These are phyloP conservation scores for Physocephala rufipes DNA, from an alignment of 2,888 invertebrate genomes.

Conservation along the genomic window DNA sequence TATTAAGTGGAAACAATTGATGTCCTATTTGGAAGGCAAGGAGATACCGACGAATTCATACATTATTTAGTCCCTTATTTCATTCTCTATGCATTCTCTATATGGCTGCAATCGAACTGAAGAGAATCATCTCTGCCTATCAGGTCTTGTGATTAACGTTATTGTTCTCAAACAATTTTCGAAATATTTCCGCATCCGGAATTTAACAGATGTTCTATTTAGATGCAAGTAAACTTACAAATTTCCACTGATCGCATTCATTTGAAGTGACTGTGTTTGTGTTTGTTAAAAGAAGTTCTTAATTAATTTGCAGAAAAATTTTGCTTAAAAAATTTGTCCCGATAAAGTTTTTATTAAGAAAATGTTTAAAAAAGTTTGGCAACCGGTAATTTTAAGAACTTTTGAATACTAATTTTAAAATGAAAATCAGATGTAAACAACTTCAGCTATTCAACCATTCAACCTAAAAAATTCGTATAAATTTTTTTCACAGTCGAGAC, in stretches of 20 bases:
- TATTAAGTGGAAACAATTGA: background rate
- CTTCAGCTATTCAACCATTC: too few species aligned
- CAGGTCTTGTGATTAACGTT: background rate
- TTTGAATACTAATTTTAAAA: background rate
- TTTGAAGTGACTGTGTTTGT: too few species aligned
- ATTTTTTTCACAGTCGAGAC: too few species aligned
- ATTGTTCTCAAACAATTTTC: conserved; percentile 14
- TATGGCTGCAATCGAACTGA: background rate
- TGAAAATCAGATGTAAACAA: too few species aligned
- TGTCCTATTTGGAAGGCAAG: too few species aligned
- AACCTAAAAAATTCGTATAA: too few species aligned
- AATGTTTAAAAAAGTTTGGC: background rate
- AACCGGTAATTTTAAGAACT: background rate
- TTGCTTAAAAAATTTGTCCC: too few species aligned
- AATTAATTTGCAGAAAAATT: too few species aligned
- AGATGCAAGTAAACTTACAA: conserved; percentile 8
- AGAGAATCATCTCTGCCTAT: background rate
- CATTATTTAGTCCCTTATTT: background rate
- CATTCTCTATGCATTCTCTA: background rate
- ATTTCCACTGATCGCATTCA: background rate
- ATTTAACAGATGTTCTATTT: conserved; percentile 30
- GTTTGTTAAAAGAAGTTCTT: too few species aligned
- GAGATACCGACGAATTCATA: background rate
- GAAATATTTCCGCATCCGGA: conserved; percentile 38
- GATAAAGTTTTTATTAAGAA: background rate